Conservation (phyloP, 2,113 vertebrate species). For the Channa argus region DNA sequence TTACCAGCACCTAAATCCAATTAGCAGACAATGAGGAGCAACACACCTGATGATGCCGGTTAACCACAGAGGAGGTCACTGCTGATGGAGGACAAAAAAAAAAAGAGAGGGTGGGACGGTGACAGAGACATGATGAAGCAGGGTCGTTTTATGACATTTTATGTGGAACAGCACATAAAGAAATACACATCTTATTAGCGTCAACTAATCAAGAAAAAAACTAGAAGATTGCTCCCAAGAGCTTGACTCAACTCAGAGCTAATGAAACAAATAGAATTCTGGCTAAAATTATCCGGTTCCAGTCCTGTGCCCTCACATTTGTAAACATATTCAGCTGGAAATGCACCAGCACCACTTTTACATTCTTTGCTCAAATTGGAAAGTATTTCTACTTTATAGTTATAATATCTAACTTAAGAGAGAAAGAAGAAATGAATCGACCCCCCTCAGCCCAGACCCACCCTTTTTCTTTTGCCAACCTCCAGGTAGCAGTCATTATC, state of each 20-base stretch:
- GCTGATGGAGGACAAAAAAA: slow-evolving; percentile 6
- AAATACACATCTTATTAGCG: slow-evolving; percentile 12
- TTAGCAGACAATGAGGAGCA: slow-evolving; percentile 73
- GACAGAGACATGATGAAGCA: neutral
- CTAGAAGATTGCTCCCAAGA: neutral
- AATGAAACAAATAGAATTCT: slow-evolving; percentile 9
- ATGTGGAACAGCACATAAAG: slow-evolving; percentile 15
- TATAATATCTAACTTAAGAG: too few relatives aligned
- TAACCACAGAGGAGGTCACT: slow-evolving; percentile 48
- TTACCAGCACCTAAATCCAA: slow-evolving; percentile 69
- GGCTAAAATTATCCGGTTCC: neutral
- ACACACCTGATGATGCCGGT: slow-evolving; percentile 59
- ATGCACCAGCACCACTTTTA: too few relatives aligned
- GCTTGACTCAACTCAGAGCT: neutral
- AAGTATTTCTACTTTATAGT: too few relatives aligned
- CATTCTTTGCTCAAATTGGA: too few relatives aligned
- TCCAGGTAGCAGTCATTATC: too few relatives aligned
- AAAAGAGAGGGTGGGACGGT: neutral
- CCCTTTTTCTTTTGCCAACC: too few relatives aligned
- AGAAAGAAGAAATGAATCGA: too few relatives aligned
- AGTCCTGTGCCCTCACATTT: neutral
- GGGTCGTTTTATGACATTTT: slow-evolving; percentile 2
- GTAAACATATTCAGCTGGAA: too few relatives aligned
- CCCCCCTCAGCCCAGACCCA: too few relatives aligned
- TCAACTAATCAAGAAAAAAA: slow-evolving; percentile 20